A percentile compares a stretch with the other conserved stretches of the same genome.
Conservation (phyloP, 2,888 invertebrate species). For the Melanargia galathea region DNA sequence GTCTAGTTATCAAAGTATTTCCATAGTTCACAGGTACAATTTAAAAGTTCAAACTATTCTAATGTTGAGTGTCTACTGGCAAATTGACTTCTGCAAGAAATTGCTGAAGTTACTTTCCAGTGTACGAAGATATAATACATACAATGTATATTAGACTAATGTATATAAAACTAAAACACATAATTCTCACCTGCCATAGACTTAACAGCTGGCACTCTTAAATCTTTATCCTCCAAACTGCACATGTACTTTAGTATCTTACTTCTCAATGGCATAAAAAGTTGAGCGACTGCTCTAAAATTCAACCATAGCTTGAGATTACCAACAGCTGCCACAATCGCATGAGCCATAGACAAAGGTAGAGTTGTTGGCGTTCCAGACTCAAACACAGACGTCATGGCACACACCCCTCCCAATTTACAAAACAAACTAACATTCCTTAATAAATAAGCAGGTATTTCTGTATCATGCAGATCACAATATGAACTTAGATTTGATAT, state of each 20-base stretch:
- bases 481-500: conserved; percentile 89
- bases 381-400: conserved; percentile 94
- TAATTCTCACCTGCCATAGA: conserved; percentile 93
- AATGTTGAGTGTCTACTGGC: too few relatives aligned
- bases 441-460: conserved; percentile 94
- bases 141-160: too few relatives aligned
- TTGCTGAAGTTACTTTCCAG: too few relatives aligned
- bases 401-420: conserved; percentile 93
- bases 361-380: conserved; percentile 87
- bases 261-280: conserved; percentile 93
- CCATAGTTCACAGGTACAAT: too few relatives aligned
- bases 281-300: conserved; percentile 93
- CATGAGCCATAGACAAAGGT: conserved; percentile 94
- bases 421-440: conserved; percentile 97
- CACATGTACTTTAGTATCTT: conserved; percentile 96
- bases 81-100: too few relatives aligned
- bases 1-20: too few relatives aligned
- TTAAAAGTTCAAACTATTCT: too few relatives aligned
- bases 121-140: too few relatives aligned
- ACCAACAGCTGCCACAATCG: conserved; percentile 94
- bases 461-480: conserved; percentile 96
- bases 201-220: conserved; percentile 92
- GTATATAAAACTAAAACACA: too few relatives aligned
- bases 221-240: conserved; percentile 94
- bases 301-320: conserved; percentile 97